Conservation (phyloP, 2,888 invertebrate genomes). For the Phyllotreta striolata region DNA sequence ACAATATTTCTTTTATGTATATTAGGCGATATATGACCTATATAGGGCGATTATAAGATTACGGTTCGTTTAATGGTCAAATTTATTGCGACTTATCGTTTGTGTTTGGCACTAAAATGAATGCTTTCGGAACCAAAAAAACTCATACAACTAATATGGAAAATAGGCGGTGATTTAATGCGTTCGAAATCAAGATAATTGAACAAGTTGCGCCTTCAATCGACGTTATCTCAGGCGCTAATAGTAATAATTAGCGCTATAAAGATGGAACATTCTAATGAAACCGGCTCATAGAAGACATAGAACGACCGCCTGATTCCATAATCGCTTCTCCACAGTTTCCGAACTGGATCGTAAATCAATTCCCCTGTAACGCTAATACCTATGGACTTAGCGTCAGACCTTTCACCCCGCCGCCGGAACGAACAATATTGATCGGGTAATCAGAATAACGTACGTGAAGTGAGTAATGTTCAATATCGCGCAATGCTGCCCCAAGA, state of each 20-base stretch:
- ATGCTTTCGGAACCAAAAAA: neutral
- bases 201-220: constrained; percentile 14
- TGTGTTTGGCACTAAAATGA: constrained; percentile 1
- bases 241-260: constrained; percentile 19
- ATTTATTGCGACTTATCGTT: constrained; percentile 16
- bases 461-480: constrained; percentile 18
- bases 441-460: constrained; percentile 20
- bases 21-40: constrained; percentile 26
- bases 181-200: neutral
- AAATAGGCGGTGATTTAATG: neutral
- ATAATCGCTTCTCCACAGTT: constrained; percentile 33
- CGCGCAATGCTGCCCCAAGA: constrained; percentile 8
- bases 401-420: constrained; percentile 6
- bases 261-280: constrained; percentile 24
- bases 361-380: constrained; percentile 32
- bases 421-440: constrained; percentile 29
- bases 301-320: constrained; percentile 33
- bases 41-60: constrained; percentile 20
- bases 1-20: constrained; percentile 27
- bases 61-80: constrained; percentile 10
- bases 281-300: constrained; percentile 26
- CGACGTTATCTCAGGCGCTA: constrained; percentile 20
- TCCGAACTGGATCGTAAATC: constrained; percentile 35
- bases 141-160: neutral
- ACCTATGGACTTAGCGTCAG: constrained; percentile 29